These are phyloP conservation scores for Cephalopterus ornatus DNA, from an alignment of 2,113 vertebrate species.

Conservation along the genomic window DNA sequence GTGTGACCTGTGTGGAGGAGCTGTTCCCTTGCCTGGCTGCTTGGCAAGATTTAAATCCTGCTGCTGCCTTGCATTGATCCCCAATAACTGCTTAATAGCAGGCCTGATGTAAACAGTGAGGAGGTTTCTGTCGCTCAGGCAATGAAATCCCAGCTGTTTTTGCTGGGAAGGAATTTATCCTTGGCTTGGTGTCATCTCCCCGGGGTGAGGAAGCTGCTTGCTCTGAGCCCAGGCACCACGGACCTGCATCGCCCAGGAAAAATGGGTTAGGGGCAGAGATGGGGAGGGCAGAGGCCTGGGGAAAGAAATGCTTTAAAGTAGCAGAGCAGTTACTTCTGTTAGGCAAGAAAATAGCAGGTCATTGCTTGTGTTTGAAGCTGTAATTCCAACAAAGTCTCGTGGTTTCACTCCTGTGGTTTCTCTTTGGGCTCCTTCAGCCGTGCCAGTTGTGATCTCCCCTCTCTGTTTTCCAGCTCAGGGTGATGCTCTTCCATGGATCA, in stretches of 20 bases:
- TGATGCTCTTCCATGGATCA: not conserved
- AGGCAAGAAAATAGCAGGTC: not conserved
- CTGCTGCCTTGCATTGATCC: not conserved
- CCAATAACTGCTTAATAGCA: not conserved
- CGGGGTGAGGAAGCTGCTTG: not conserved
- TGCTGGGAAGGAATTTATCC: not conserved
- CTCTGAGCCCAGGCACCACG: fast-evolving
- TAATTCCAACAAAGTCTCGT: not conserved
- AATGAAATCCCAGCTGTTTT: not conserved
- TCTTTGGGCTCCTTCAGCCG: not conserved
- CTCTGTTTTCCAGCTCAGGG: not conserved
- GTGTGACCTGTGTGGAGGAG: not conserved
- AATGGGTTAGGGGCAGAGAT: not conserved
- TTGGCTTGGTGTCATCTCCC: not conserved
- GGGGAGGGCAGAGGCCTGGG: not conserved
- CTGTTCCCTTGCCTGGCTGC: not conserved
- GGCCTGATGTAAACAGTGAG: not conserved
- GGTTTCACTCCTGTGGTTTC: not conserved
- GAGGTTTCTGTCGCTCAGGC: not conserved
- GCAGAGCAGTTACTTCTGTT: not conserved
- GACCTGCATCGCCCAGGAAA: not conserved
- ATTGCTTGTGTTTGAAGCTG: not conserved
- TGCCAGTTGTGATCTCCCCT: not conserved
- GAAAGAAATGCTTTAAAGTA: not conserved
- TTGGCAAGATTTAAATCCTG: not conserved